phyloP scores from a whole-genome alignment of 2,113 vertebrate genomes.

The Piaya cayana region DNA sequence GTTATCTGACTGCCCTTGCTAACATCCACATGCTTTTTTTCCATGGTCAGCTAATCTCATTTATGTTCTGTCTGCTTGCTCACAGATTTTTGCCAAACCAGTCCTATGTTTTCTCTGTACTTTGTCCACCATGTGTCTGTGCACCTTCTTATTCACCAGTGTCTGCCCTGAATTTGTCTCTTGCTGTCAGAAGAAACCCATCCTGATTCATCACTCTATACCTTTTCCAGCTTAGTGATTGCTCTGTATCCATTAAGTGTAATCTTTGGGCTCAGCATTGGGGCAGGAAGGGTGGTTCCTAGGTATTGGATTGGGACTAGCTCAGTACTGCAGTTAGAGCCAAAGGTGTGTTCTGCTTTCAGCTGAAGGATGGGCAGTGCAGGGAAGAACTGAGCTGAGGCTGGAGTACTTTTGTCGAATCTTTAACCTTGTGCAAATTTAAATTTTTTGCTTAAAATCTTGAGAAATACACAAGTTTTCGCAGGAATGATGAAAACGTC shows the following conservation, averaged over 20 bases:
- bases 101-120: background rate
- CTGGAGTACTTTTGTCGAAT: background rate
- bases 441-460: background rate
- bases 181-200: background rate
- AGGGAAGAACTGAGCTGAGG: background rate
- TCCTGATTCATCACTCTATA: background rate
- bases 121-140: background rate
- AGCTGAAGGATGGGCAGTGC: background rate
- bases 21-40: background rate
- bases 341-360: background rate
- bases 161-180: background rate
- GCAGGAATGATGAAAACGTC: background rate
- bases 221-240: background rate
- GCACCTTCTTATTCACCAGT: background rate
- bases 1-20: background rate
- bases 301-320: background rate
- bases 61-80: background rate
- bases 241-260: accelerated
- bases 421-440: background rate
- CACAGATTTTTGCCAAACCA: background rate
- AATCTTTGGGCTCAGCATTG: background rate
- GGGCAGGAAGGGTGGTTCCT: background rate
- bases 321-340: background rate
- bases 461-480: background rate
- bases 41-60: background rate